Evolutionary conservation across 2,113 vertebrate species (phyloP), one percentile per base, ranked within the genome.

Genomic region (Platysteira castanea): DNA sequence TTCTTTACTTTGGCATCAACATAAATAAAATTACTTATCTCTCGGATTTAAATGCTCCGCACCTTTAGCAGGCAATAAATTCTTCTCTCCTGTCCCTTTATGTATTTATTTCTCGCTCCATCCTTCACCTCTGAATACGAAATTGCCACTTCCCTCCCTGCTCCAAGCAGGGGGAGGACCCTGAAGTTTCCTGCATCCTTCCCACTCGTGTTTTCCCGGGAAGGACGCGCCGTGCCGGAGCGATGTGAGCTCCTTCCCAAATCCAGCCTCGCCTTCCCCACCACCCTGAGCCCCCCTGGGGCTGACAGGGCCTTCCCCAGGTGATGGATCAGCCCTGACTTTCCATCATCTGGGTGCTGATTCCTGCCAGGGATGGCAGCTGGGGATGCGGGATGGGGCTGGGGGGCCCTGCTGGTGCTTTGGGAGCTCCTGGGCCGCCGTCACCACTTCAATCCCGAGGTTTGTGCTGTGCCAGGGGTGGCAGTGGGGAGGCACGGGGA

Each of bases 21-120:
- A 90, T 97, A 98, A 97, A 97, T 96, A 97, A 89, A 96, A 97
- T 97, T 96, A 97, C 96, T 97, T 98, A 91, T 96, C 93, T 93
- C 88, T 94, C 71, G 63, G 83, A 97, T 97, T 91, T 94, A 97
- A 95, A 96, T 90, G 91, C 93, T 81, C 92, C 71, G 83, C 90
- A 78, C 75, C 76, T 97, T 96, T 93, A 82, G 93, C 70, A 89
- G 87, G 78, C 89, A 78, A 93, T 96, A 96, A 97, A 88, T 89
- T 67, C 59, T 93, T 84, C 60, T 33, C 85, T 94, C 52, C 81
- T 20, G 44, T 73, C 82, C 79, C 56, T 79, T 60, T 56, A 65
- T 84, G 67, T 78, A 13, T 87, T 69, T 84, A 60, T 96, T 79
- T 80, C 69, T 93, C 6, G 0, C 57, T 68, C 57, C 65, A 81